Evolutionary conservation across 2,113 vertebrate species (phyloP).

Genomic region (Toxotes chatareus): DNA sequence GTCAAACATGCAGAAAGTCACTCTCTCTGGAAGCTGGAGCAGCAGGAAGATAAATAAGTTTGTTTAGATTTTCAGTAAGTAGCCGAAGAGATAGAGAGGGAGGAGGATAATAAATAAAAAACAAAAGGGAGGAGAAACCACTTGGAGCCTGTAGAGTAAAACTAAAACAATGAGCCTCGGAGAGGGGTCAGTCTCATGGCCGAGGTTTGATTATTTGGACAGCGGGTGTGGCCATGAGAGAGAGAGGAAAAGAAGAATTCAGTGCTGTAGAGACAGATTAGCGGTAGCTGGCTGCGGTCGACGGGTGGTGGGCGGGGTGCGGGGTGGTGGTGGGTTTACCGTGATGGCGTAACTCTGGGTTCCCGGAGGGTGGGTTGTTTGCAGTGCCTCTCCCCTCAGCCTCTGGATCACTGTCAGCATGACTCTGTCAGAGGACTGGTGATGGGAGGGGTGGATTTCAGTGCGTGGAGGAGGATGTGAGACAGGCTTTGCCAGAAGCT

Average conservation of each 20-base stretch:
- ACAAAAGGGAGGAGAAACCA: slow-evolving; percentile 44
- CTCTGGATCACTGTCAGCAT: slow-evolving; percentile 67
- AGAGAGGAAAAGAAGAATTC: slow-evolving; percentile 43
- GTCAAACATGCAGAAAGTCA: slow-evolving; percentile 50
- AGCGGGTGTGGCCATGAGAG: slow-evolving; percentile 48
- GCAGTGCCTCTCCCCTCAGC: slow-evolving; percentile 47
- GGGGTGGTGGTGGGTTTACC: slow-evolving; percentile 32
- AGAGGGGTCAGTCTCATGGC: slow-evolving; percentile 32
- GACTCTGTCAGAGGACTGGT: slow-evolving; percentile 49
- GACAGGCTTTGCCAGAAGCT: slow-evolving; percentile 60
- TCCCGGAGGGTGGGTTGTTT: slow-evolving; percentile 52
- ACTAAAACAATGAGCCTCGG: slow-evolving; percentile 49
- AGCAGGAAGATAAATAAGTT: slow-evolving; percentile 45
- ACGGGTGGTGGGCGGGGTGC: slow-evolving; percentile 28
- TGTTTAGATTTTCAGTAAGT: slow-evolving; percentile 40
- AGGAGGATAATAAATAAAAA: slow-evolving; percentile 36
- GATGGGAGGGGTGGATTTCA: slow-evolving; percentile 1
- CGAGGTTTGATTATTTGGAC: slow-evolving; percentile 67
- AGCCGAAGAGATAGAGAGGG: slow-evolving; percentile 13
- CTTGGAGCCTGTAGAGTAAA: slow-evolving; percentile 31
- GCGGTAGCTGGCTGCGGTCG: slow-evolving; percentile 17
- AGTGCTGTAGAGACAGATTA: slow-evolving; percentile 52
- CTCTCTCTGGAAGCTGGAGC: slow-evolving; percentile 20
- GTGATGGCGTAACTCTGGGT: slow-evolving; percentile 38
- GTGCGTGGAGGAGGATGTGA: slow-evolving; percentile 26